Percentiles rank a stretch among this genome's conserved stretches.
Conservation (phyloP, 2,888 invertebrate genomes). For the Amiota communis region DNA sequence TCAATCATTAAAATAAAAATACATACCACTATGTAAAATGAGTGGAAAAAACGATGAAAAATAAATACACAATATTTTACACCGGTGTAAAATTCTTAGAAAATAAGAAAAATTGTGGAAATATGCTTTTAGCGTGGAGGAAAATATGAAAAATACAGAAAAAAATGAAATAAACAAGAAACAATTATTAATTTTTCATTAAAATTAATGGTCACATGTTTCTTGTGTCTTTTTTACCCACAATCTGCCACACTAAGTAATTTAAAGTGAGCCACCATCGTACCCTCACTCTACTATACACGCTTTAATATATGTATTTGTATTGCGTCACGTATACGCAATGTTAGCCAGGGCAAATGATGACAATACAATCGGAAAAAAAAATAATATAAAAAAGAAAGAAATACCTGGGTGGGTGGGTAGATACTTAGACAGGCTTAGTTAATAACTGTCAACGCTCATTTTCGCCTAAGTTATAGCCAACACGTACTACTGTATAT, state of each 20-base stretch:
- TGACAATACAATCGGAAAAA: not conserved
- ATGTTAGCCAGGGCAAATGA: slow-evolving; percentile 51
- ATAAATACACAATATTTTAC: not conserved
- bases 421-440: not conserved
- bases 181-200: slow-evolving; percentile 61
- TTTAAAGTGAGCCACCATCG: too few relatives aligned
- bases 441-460: not conserved
- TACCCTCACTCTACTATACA: not conserved
- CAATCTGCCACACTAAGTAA: too few relatives aligned
- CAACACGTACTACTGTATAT: slow-evolving; percentile 58
- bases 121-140: slow-evolving; percentile 18
- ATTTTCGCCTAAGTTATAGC: slow-evolving; percentile 59
- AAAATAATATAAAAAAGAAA: too few relatives aligned
- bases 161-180: slow-evolving; percentile 32
- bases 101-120: too few relatives aligned
- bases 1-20: not conserved
- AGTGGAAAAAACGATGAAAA: slow-evolving; percentile 1
- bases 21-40: too few relatives aligned
- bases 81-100: too few relatives aligned
- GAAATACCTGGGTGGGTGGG: not conserved
- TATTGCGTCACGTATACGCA: slow-evolving; percentile 63
- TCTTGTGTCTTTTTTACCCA: not conserved
- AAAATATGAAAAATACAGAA: too few relatives aligned
- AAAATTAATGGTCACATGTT: slow-evolving; percentile 15
- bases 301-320: slow-evolving; percentile 5